phyloP scores from a whole-genome alignment of 2,888 invertebrate species.

The Axea sp. region DNA sequence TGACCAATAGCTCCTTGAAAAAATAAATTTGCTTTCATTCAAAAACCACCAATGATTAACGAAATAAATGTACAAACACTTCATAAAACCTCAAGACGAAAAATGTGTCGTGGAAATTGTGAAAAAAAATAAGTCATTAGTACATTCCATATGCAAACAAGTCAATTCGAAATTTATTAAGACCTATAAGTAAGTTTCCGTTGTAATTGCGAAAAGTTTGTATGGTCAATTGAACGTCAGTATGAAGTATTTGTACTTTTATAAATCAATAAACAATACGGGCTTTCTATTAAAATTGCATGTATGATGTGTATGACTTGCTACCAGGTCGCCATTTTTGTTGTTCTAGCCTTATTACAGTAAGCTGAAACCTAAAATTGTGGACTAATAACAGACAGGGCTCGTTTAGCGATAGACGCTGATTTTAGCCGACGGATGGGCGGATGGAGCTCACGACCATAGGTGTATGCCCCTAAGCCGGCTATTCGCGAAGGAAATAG shows the following conservation, averaged over 20 bases:
- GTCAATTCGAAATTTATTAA: no score
- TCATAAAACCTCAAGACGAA: no score
- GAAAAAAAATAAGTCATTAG: constrained; percentile 11
- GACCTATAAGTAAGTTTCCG: no score
- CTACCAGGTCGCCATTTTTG: constrained; percentile 23
- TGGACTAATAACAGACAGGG: constrained; percentile 12
- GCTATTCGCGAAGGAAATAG: constrained; percentile 48
- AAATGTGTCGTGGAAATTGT: not conserved
- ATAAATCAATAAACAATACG: constrained; percentile 19
- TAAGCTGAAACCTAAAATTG: constrained; percentile 5
- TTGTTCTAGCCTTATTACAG: constrained; percentile 24
- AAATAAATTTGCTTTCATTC: constrained; percentile 54
- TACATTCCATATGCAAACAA: no score
- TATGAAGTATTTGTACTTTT: constrained; percentile 43
- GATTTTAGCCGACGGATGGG: constrained; percentile 31
- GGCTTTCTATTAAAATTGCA: constrained; percentile 27
- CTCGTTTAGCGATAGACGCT: constrained; percentile 13
- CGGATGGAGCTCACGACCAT: no score
- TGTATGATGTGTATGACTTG: constrained; percentile 28
- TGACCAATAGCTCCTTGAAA: no score
- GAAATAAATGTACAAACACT: constrained; percentile 49
- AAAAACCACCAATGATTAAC: constrained; percentile 14
- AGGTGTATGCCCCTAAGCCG: constrained; percentile 29
- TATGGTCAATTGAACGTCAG: constrained; percentile 2
- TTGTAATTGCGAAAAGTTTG: not conserved